A percentile compares a stretch with the other conserved stretches of the same genome.
Evolutionary conservation across 2,797 vertebrate genomes (phyloP).

Genomic region (Rhinella marina): DNA sequence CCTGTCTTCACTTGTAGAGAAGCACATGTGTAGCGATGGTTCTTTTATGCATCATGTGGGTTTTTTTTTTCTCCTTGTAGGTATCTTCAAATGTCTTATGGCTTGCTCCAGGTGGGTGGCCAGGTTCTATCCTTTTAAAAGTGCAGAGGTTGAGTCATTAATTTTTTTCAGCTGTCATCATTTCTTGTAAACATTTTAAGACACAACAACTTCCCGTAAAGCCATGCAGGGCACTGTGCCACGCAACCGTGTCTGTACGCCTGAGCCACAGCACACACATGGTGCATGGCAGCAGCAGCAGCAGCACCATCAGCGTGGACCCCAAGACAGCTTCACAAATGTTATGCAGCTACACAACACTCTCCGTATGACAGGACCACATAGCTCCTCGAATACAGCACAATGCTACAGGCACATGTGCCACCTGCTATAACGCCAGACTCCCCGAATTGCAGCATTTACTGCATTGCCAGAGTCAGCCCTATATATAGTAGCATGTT

Average conservation of each 20-base stretch:
- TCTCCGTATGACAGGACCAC: not conserved
- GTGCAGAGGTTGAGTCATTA: constrained; percentile 19
- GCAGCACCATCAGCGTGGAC: not conserved
- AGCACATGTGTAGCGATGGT: constrained; percentile 45
- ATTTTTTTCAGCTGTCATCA: not conserved
- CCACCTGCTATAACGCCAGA: not conserved
- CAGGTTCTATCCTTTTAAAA: constrained; percentile 30
- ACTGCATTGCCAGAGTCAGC: constrained; percentile 15
- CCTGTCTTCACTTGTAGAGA: not conserved
- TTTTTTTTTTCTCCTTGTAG: not conserved
- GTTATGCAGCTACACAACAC: not conserved
- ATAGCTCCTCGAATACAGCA: not conserved
- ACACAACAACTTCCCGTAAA: constrained; percentile 53
- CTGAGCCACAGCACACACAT: not conserved
- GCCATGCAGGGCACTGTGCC: constrained; percentile 8
- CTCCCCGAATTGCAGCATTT: constrained; percentile 6
- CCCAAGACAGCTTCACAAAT: not conserved
- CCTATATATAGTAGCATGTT: constrained; percentile 1
- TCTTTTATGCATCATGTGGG: not conserved
- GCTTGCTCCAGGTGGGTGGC: constrained; percentile 10
- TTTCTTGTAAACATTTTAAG: constrained; percentile 44
- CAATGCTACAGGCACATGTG: constrained; percentile 8
- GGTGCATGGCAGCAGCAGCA: constrained; percentile 32
- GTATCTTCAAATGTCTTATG: not conserved
- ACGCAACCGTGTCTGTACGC: constrained; percentile 8